Percentiles rank a stretch among this genome's conserved stretches.
These are phyloP conservation scores for Kradibia gibbosae DNA, from an alignment of 1,140 invertebrate species.

Conservation along the genomic window DNA sequence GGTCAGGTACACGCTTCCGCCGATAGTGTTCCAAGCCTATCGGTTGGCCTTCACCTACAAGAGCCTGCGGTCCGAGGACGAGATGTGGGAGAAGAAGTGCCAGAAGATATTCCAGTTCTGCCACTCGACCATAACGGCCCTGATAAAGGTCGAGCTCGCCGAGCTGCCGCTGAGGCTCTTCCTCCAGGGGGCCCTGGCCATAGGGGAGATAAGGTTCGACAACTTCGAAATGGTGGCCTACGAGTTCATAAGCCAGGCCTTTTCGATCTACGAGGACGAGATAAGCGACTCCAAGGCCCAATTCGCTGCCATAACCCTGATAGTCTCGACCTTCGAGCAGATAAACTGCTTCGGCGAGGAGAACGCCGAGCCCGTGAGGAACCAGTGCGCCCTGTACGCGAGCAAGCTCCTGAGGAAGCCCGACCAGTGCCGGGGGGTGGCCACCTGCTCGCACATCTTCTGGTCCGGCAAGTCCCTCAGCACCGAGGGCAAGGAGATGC, in stretches of 20 bases:
- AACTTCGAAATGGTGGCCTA: slow-evolving; percentile 98
- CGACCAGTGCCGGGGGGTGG: slow-evolving; percentile 95
- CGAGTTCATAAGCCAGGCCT: slow-evolving; percentile 98
- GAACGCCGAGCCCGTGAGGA: slow-evolving; percentile 96
- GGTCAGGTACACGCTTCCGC: slow-evolving; percentile 94
- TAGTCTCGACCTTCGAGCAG: slow-evolving; percentile 96
- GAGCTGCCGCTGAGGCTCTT: slow-evolving; percentile 95
- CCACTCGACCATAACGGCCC: slow-evolving; percentile 92
- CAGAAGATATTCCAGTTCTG: slow-evolving; percentile 99
- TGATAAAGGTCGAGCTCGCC: slow-evolving; percentile 94
- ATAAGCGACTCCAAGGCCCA: slow-evolving; percentile 98
- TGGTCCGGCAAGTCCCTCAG: slow-evolving; percentile 91
- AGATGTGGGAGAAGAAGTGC: slow-evolving; percentile 98
- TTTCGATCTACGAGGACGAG: slow-evolving; percentile 98
- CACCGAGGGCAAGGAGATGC: slow-evolving; percentile 83
- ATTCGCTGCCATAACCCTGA: slow-evolving; percentile 94
- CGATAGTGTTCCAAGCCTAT: slow-evolving; percentile 96
- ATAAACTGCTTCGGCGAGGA: slow-evolving; percentile 95
- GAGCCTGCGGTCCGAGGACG: slow-evolving; percentile 86
- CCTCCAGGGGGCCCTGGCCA: slow-evolving; percentile 94
- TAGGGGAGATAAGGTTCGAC: slow-evolving; percentile 93
- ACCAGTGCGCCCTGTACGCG: slow-evolving; percentile 94
- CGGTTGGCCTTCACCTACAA: slow-evolving; percentile 90
- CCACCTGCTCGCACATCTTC: slow-evolving; percentile 94
- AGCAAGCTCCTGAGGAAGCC: slow-evolving; percentile 98